Evolutionary conservation across 2,113 vertebrate species (phyloP), one percentile per base, ranked within the genome.

Genomic region (Nothocercus julius): DNA sequence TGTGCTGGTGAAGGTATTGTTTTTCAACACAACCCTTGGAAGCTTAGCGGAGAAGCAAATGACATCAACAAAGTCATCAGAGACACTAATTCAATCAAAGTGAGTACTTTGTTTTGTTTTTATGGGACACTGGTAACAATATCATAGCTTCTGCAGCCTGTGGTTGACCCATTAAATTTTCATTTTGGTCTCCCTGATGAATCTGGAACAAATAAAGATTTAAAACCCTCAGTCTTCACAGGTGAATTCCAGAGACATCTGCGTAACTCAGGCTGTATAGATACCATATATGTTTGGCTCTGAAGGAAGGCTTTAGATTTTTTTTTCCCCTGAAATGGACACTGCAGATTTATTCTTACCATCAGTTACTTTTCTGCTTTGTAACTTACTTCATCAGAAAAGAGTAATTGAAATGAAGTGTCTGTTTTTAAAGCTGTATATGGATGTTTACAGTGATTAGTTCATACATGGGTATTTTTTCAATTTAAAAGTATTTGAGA

Each of bases 1-100:
- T 99, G 99, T 78, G 99, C 98, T 25, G 99, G 99, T 9, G 99
- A 99, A 89, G 99, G 99, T 13, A 47, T 98, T 85, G 98, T 99
- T 95, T 98, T 99, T 67, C 99, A 99, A 42, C 99, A 99, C 79
- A 98, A 99, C 69, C 98, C 99, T 18, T 98, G 98, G 94, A 99
- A 98, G 51, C 98, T 99, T 70, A 97, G 93, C 11, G 98, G 96
- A 20, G 99, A 99, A 73, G 99, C 99, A 67, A 95, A 90, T 27
- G 98, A 99, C 96, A 98, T 99, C 85, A 99, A 99, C 97, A 98
- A 96, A 92, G 96, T 99, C 72, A 99, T 99, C 97, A 95, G 96
- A 85, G 98, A 99, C 90, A 99, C 99, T 44, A 99, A 99, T 92
- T 95, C 97, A 91, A 98, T 99, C 96, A 98, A 98, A 98, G 99